Evolutionary conservation across 2,113 vertebrate species (phyloP).

Genomic region (Pelobates fuscus): DNA sequence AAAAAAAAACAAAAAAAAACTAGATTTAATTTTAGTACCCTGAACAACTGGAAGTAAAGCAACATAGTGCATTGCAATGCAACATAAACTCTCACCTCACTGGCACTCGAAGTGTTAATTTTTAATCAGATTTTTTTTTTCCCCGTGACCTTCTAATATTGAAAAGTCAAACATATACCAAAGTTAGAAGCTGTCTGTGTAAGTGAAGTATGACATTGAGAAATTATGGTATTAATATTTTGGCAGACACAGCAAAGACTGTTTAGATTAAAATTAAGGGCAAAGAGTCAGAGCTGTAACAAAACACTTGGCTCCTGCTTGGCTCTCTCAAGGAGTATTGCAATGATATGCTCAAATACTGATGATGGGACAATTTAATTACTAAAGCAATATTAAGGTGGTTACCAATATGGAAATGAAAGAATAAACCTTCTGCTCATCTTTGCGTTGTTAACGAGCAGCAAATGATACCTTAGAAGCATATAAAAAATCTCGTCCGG

Average conservation of each 20-base stretch:
- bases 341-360: conserved; percentile 46
- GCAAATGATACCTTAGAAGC: not conserved
- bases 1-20: not conserved
- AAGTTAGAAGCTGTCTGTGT: conserved; percentile 37
- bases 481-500: not conserved
- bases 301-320: conserved; percentile 34
- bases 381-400: conserved; percentile 26
- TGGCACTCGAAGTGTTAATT: not conserved
- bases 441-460: not conserved
- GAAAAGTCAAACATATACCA: conserved; percentile 36
- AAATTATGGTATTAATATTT: conserved; percentile 47
- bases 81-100: not conserved
- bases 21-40: not conserved
- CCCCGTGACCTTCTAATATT: conserved; percentile 36
- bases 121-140: conserved; percentile 2
- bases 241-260: conserved; percentile 49
- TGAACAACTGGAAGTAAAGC: not conserved
- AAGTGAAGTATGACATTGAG: conserved; percentile 49
- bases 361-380: conserved; percentile 45
- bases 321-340: conserved; percentile 33
- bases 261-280: conserved; percentile 50
- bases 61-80: not conserved
- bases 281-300: conserved; percentile 35
- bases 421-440: conserved; percentile 11
- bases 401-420: conserved; percentile 20